Conservation (phyloP, 2,113 vertebrate genomes). For the Leptosomus discolor region DNA sequence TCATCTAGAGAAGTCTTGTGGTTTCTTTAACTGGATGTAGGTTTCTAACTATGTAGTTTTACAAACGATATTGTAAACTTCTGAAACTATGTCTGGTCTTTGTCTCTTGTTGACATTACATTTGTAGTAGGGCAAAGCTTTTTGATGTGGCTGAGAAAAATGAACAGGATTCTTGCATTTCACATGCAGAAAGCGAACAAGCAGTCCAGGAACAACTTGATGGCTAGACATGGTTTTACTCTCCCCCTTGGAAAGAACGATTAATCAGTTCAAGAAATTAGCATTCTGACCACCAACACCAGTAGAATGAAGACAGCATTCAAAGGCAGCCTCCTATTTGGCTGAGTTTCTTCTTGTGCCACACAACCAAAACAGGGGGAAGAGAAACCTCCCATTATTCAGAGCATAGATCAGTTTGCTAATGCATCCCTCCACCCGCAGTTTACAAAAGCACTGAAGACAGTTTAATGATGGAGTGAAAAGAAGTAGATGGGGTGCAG, state of each 20-base stretch:
- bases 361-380: background rate
- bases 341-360: background rate
- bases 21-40: background rate
- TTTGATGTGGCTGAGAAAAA: background rate
- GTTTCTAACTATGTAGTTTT: background rate
- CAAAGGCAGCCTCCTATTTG: background rate
- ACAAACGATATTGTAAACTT: background rate
- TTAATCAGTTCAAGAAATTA: background rate
- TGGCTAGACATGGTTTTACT: background rate
- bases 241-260: background rate
- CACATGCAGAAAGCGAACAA: background rate
- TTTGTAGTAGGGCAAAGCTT: background rate
- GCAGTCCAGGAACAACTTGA: background rate
- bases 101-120: background rate
- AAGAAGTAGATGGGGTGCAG: background rate
- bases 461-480: background rate
- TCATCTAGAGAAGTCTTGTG: background rate
- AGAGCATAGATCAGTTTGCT: background rate
- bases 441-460: background rate
- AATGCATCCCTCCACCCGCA: background rate
- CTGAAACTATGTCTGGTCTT: background rate
- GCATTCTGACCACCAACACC: background rate
- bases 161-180: background rate
- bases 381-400: background rate
- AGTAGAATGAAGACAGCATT: background rate